Evolutionary conservation across 2,888 invertebrate species (phyloP).

Genomic region (Pterostichus madidus): DNA sequence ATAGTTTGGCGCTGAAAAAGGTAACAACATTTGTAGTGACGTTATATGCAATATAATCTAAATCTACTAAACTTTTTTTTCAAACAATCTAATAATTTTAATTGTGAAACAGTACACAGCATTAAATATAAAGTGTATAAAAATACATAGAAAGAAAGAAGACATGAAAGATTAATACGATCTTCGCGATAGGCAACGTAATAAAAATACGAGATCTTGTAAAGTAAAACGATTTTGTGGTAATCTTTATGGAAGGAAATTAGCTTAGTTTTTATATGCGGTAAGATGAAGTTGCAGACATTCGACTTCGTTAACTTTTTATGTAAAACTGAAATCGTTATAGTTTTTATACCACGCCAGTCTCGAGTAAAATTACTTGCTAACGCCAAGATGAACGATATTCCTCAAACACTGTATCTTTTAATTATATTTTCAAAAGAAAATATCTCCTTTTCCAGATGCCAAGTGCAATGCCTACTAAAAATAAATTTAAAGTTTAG

Average conservation of each 20-base stretch:
- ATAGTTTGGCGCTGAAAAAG: no score
- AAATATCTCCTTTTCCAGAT: not conserved
- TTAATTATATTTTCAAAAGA: not conserved
- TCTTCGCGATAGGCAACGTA: not conserved
- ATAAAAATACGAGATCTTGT: not conserved
- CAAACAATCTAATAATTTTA: no score
- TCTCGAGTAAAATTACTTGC: not conserved
- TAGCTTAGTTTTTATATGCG: slow-evolving; percentile 3
- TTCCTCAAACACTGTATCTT: not conserved
- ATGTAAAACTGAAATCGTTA: slow-evolving; percentile 29
- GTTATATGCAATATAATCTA: no score
- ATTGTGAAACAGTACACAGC: not conserved
- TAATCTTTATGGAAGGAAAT: slow-evolving; percentile 31
- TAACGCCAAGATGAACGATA: not conserved
- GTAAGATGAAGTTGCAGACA: not conserved
- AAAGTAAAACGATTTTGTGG: slow-evolving; percentile 25
- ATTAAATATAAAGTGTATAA: not conserved
- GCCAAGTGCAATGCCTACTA: no score
- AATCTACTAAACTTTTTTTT: no score
- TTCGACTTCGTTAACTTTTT: slow-evolving; percentile 36
- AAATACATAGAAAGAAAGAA: not conserved
- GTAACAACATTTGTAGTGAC: no score
- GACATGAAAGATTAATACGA: not conserved
- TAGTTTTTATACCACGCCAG: not conserved
- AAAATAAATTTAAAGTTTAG: no score